Evolutionary conservation across 2,113 vertebrate species (phyloP), one percentile per base, ranked within the genome.

Genomic region (Anhinga rufa): DNA sequence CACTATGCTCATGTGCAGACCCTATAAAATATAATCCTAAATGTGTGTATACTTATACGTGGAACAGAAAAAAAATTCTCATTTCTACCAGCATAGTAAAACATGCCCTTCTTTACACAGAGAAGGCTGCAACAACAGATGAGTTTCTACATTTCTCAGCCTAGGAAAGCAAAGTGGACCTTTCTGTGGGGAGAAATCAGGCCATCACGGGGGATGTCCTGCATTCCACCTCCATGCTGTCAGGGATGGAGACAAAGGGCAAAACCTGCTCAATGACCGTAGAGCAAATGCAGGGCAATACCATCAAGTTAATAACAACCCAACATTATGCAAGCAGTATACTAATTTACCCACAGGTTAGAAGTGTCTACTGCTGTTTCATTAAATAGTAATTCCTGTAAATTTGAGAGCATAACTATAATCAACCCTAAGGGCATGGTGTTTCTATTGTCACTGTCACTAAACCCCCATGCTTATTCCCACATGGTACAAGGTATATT

Each of bases 351-450:
- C 69, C 83, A 94, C 80, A 75, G 82, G 88, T 97, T 91, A 86
- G 55, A 88, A 82, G 52, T 82, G 69, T 86, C 40, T 91, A 42
- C 83, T 93, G 81, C 72, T 84, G 76, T 92, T 96, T 94, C 91
- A 95, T 93, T 95, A 96, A 93, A 95, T 40, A 92, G 65, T 81
- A 93, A 84, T 88, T 93, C 90, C 75, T 86, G 57, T 61, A 95
- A 81, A 94, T 93, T 70, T 88, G 86, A 94, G 64, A 96, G 69
- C 83, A 78, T 58, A 84, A 80, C 72, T 68, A 74, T 71, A 89
- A 90, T 72, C 88, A 86, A 38, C 80, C 88, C 83, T 87, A 84
- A 92, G 86, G 93, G 65, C 83, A 91, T 2, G 9, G 74, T 52
- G 40, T 58, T 91, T 77, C 77, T 60, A 6, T 87, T 92, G 83